A percentile compares a stretch with the other conserved stretches of the same genome.
phyloP scores from a whole-genome alignment of 2,113 vertebrate species.

The Circaetus gallicus region DNA sequence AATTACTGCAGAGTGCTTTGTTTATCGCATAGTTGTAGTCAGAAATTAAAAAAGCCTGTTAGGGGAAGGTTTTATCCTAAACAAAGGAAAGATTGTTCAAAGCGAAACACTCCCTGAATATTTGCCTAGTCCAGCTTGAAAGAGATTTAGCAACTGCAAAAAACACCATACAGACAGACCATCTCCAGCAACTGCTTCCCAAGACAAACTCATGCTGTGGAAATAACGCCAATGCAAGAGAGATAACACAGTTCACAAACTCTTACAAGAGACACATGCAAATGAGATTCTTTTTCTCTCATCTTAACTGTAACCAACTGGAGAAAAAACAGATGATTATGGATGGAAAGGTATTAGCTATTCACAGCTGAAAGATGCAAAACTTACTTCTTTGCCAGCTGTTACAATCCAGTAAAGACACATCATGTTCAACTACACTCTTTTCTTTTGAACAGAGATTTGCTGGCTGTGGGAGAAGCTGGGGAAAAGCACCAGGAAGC shows the following conservation, averaged over 20 bases:
- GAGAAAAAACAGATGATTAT: neutral
- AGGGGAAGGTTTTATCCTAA: neutral
- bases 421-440: neutral
- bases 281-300: neutral
- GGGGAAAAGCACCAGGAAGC: neutral
- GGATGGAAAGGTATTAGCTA: neutral
- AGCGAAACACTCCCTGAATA: rapidly evolving
- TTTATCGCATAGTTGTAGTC: neutral
- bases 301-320: neutral
- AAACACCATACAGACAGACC: neutral
- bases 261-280: neutral
- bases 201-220: neutral
- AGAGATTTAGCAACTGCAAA: neutral
- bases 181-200: neutral
- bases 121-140: neutral
- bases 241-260: neutral
- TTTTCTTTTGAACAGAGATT: neutral
- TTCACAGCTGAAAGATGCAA: neutral
- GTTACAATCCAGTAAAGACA: neutral
- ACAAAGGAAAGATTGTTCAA: neutral
- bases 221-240: neutral
- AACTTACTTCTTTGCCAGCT: neutral
- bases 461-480: neutral
- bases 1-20: neutral
- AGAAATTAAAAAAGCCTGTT: neutral